Evolutionary conservation across 2,113 vertebrate species (phyloP).

Genomic region (Procavia capensis): DNA sequence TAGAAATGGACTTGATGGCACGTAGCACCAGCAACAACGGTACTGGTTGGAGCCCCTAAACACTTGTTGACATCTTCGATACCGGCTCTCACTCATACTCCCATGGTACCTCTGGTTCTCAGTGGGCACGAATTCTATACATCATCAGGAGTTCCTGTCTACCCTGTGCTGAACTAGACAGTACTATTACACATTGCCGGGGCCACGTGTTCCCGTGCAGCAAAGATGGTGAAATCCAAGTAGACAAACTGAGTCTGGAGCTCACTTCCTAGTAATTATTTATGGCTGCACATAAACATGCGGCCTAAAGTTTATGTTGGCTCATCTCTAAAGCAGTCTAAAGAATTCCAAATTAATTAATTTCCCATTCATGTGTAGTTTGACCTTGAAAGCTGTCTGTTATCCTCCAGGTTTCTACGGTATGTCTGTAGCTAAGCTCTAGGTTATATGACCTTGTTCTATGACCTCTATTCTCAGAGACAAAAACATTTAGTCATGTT

Average conservation of each 20-base stretch:
- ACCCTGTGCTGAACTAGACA: neutral
- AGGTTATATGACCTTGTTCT: neutral
- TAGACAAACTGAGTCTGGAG: neutral
- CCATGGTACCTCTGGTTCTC: neutral
- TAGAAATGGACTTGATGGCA: neutral
- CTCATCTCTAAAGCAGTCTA: neutral
- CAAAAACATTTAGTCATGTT: neutral
- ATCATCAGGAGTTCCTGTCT: neutral
- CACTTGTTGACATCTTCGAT: neutral
- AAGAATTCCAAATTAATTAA: neutral
- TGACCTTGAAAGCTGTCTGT: neutral
- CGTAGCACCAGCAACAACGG: neutral
- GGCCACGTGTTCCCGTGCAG: neutral
- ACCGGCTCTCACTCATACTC: neutral
- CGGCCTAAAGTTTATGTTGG: neutral
- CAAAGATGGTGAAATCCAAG: neutral
- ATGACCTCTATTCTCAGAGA: neutral
- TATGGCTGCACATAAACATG: neutral
- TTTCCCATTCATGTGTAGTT: neutral
- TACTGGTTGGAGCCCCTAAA: neutral
- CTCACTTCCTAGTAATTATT: constrained; percentile 5
- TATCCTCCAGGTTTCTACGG: neutral
- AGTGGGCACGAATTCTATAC: neutral
- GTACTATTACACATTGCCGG: neutral
- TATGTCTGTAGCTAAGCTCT: neutral